Conservation (phyloP, 2,888 invertebrate species). For the Parapristionchus giblindavisi region DNA sequence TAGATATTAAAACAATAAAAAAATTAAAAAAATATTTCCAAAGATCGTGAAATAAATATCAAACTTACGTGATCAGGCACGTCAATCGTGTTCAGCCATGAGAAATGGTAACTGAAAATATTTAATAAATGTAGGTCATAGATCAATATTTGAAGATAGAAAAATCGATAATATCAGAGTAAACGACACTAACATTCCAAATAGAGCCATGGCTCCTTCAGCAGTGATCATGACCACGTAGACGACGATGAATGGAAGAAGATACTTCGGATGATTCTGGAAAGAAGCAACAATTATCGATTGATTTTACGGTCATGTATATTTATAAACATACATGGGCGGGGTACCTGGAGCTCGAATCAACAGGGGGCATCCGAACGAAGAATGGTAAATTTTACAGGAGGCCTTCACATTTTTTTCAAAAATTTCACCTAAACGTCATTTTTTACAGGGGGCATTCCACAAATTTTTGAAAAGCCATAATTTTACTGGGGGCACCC, state of each 20-base stretch:
- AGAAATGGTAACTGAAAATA: conserved; percentile 21
- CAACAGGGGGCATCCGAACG: too few species aligned
- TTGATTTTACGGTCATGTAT: too few species aligned
- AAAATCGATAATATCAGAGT: background rate
- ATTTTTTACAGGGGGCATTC: too few species aligned
- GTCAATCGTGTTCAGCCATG: conserved; percentile 35
- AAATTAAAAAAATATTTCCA: background rate
- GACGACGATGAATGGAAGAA: conserved; percentile 64
- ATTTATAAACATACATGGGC: too few species aligned
- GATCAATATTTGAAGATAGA: conserved; percentile 28
- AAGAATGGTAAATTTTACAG: too few species aligned
- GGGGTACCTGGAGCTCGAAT: too few species aligned
- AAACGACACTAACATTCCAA: conserved; percentile 24
- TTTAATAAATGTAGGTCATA: conserved; percentile 15
- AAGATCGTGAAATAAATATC: background rate
- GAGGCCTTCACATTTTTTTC: too few species aligned
- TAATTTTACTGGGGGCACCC: too few species aligned
- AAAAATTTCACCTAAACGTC: too few species aligned
- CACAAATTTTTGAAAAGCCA: too few species aligned
- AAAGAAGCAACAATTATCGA: too few species aligned
- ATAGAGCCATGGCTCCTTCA: conserved; percentile 43
- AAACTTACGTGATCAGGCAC: conserved; percentile 37
- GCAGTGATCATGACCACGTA: conserved; percentile 57
- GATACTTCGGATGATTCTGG: conserved; percentile 45
- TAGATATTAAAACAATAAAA: background rate